These are phyloP conservation scores for Himalopsyche kuldschensis DNA, from an alignment of 2,888 invertebrate species.

Conservation along the genomic window DNA sequence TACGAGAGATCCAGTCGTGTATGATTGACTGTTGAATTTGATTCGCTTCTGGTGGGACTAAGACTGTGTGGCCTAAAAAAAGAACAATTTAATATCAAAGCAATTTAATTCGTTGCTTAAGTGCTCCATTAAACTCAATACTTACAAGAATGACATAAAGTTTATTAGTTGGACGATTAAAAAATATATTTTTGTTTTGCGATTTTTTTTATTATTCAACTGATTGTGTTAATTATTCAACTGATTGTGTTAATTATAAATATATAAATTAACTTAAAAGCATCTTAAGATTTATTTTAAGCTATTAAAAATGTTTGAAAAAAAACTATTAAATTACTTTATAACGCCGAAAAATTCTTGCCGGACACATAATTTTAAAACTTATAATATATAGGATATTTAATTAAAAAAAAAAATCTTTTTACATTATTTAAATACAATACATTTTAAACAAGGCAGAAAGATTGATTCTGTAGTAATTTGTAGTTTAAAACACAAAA, in stretches of 20 bases:
- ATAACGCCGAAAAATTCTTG: no score
- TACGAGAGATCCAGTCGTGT: background rate
- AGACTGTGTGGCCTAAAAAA: background rate
- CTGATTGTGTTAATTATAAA: background rate
- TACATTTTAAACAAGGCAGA: no score
- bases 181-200: background rate
- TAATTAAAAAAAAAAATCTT: no score
- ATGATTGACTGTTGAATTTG: background rate
- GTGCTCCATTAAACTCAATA: conserved; percentile 1
- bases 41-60: background rate
- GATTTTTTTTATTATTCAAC: background rate
- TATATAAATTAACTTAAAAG: background rate
- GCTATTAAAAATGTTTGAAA: no score
- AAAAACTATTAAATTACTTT: no score
- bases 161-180: background rate
- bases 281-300: background rate
- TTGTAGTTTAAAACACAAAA: no score
- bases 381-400: no score
- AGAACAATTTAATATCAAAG: background rate
- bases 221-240: background rate
- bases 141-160: conserved; percentile 1
- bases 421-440: no score
- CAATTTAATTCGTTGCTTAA: background rate
- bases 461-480: no score
- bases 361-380: no score